Evolutionary conservation across 2,888 invertebrate species (phyloP).

Genomic region (Cheilosia urbana): DNA sequence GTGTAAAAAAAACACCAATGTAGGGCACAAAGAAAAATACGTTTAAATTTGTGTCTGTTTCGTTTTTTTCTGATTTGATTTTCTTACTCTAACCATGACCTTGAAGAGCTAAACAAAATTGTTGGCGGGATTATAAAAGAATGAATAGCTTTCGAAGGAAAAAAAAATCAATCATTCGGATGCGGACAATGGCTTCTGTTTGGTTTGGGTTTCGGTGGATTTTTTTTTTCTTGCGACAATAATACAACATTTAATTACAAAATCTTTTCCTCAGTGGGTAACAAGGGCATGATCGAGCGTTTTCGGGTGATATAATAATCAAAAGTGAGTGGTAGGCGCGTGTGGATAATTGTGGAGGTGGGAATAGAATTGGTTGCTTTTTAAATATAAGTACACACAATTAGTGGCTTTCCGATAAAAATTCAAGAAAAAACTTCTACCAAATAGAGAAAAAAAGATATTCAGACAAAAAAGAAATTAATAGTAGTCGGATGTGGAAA

Average conservation of each 20-base stretch:
- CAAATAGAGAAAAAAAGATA: too few species aligned
- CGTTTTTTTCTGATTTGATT: slow-evolving; percentile 23
- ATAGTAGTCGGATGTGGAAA: too few species aligned
- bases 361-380: background rate
- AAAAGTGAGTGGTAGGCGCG: slow-evolving; percentile 48
- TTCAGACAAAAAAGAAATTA: too few species aligned
- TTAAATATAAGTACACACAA: background rate
- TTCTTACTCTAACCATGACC: slow-evolving; percentile 59
- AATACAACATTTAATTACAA: slow-evolving; percentile 55
- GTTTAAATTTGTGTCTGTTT: background rate
- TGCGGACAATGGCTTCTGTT: slow-evolving; percentile 67
- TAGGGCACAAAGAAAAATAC: slow-evolving; percentile 65
- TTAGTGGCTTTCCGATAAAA: background rate
- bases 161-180: slow-evolving; percentile 56
- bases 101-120: slow-evolving; percentile 44
- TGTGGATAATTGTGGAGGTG: slow-evolving; percentile 38
- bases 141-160: slow-evolving; percentile 27
- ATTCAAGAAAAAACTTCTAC: too few species aligned
- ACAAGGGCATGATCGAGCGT: slow-evolving; percentile 69
- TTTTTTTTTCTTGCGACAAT: slow-evolving; percentile 59
- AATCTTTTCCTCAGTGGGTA: slow-evolving; percentile 51
- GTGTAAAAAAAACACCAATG: slow-evolving; percentile 10
- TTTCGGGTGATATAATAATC: slow-evolving; percentile 55
- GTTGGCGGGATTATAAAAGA: slow-evolving; percentile 50
- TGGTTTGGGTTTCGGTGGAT: background rate